These are phyloP conservation scores for Lethenteron reissneri DNA, from an alignment of 2,113 vertebrate species.

Conservation along the genomic window DNA sequence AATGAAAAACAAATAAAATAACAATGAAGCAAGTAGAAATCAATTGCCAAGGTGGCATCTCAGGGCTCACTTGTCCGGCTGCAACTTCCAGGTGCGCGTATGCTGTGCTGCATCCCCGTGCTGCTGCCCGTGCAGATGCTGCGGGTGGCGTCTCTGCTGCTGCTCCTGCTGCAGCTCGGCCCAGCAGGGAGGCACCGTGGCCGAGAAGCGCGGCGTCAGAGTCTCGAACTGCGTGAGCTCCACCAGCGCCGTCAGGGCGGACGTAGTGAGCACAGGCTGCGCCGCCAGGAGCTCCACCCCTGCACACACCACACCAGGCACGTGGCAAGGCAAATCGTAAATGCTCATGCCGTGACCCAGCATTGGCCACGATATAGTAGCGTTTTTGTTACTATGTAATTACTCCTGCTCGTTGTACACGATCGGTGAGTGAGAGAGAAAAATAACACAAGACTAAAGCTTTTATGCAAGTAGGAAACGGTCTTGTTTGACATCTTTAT, in stretches of 20 bases:
- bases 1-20: too few relatives aligned
- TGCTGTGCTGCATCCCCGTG: constrained; percentile 93
- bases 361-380: too few relatives aligned
- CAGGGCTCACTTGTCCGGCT: constrained; percentile 50
- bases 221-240: constrained; percentile 94
- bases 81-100: constrained; percentile 90
- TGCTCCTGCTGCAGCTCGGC: constrained; percentile 96
- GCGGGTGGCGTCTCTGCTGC: constrained; percentile 78
- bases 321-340: too few relatives aligned
- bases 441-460: too few relatives aligned
- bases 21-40: too few relatives aligned
- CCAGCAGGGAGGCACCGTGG: constrained; percentile 92
- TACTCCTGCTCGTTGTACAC: too few relatives aligned
- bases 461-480: too few relatives aligned
- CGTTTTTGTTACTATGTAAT: too few relatives aligned
- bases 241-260: constrained; percentile 59
- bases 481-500: too few relatives aligned
- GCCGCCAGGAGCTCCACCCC: constrained; percentile 89
- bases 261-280: constrained; percentile 33
- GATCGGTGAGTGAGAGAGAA: too few relatives aligned
- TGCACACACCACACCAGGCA: constrained; percentile 16
- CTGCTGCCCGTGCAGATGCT: constrained; percentile 90
- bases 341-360: too few relatives aligned
- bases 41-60: too few relatives aligned
- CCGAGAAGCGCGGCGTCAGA: constrained; percentile 78